Percentiles rank a stretch among this genome's conserved stretches.
phyloP scores from a whole-genome alignment of 2,888 invertebrate genomes.

The Eurytoma californica region DNA sequence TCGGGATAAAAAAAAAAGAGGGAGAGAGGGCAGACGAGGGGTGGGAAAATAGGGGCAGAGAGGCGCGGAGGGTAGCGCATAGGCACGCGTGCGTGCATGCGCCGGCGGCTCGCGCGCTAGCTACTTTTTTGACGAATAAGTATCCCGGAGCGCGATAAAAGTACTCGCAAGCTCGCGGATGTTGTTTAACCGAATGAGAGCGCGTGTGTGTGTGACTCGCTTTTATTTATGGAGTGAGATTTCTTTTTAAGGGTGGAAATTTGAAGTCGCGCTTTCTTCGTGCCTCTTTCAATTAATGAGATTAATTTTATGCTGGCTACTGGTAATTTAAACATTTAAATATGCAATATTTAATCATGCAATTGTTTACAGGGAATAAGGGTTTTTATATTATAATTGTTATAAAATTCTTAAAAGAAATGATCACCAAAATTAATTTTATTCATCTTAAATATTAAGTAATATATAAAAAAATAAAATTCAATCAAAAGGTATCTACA shows the following conservation, averaged over 20 bases:
- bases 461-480: no score
- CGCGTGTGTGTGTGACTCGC: background rate
- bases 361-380: no score
- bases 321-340: no score
- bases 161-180: slow-evolving; percentile 28
- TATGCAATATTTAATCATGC: no score
- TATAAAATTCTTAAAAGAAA: no score
- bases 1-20: background rate
- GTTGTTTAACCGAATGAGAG: slow-evolving; percentile 30
- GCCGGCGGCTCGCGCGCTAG: background rate
- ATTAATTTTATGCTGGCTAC: no score
- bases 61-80: background rate
- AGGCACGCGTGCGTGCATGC: background rate
- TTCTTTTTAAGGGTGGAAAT: background rate
- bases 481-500: no score
- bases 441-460: no score
- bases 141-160: slow-evolving; percentile 22
- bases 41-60: slow-evolving; percentile 36
- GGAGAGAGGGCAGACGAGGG: slow-evolving; percentile 34
- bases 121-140: slow-evolving; percentile 26
- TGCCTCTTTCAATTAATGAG: no score
- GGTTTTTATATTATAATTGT: no score
- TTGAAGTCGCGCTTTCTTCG: no score
- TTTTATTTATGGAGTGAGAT: background rate
- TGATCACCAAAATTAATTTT: no score